Conservation (phyloP, 1,140 invertebrate genomes). For the Choristoneura fumiferana region DNA sequence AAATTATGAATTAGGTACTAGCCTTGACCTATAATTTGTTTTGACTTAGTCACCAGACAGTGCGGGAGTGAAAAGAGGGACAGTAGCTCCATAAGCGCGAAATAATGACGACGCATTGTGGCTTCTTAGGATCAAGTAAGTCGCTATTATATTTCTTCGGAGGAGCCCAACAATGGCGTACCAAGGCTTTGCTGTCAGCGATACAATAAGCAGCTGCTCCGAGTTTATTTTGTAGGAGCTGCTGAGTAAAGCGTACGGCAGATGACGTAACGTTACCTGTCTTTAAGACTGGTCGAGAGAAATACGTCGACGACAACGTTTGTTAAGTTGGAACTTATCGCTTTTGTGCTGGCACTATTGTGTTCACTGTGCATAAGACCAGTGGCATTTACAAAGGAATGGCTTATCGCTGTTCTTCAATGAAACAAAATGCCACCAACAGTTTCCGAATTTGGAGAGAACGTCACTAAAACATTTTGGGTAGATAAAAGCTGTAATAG, state of each 20-base stretch:
- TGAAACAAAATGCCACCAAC: too few relatives aligned
- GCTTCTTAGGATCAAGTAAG: conserved; percentile 62
- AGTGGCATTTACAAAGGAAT: background rate
- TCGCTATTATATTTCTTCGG: conserved; percentile 69
- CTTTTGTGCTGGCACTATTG: conserved; percentile 35
- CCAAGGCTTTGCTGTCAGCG: conserved; percentile 64
- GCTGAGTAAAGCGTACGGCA: conserved; percentile 46
- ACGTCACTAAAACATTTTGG: background rate
- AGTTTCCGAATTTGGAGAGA: background rate
- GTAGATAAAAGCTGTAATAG: background rate
- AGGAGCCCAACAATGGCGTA: conserved; percentile 57
- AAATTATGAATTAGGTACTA: background rate
- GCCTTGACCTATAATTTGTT: conserved; percentile 36
- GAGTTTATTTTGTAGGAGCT: conserved; percentile 52
- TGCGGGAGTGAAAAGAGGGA: conserved; percentile 37
- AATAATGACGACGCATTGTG: conserved; percentile 64
- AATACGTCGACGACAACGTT: conserved; percentile 37
- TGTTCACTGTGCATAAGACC: conserved; percentile 6
- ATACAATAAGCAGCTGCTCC: conserved; percentile 66
- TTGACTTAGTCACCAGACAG: conserved; percentile 32
- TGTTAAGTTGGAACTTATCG: conserved; percentile 35
- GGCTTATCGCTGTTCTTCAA: too few relatives aligned
- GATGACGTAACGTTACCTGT: conserved; percentile 50
- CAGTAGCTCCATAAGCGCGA: conserved; percentile 46
- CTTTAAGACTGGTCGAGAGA: conserved; percentile 36